Base-by-base conservation (phyloP, 1,140 invertebrate genomes). In the Atta cephalotes region DNA sequence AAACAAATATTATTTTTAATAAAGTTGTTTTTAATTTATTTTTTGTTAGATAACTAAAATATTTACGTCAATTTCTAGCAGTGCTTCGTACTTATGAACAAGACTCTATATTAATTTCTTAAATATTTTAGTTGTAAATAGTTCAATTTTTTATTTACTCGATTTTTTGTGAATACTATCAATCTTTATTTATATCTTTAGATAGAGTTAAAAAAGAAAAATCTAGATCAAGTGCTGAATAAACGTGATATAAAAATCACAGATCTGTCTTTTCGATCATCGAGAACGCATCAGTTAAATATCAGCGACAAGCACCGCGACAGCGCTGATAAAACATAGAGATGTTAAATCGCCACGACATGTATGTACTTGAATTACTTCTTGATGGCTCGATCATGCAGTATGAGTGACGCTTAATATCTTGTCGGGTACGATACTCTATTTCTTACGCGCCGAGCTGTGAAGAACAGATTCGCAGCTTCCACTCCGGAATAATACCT, bases 321-420 rank as follows among this genome's bases (percentile, higher is more conserved):
- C 31, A 16, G 31, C 63, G 39, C 65, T 68, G 79, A 71, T 56
- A 71, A 39, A 81, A 68, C 49, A 70, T 70, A 56, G 65, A 81
- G 78, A 81, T 71, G 79, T 81, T 81, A 81, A 58, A 60, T 71
- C 21, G 51, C 53, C 31, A 21, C 51, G 79, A 81, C 79, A 21
- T 71, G 51, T 10, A 65, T 10, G 58, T n/a, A 71, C 79, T 28
- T n/a, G 66, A 12, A 39, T n/a, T 71, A 81, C 51, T n/a, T 71
- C 51, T 65, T 39, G 71, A 85, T 85, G 58, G 25, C 53, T 84
- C 12, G 70, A 10, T 14, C 14, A 51, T 63, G 12, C 71, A 51
- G 87, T 58, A 72, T 66, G 74, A 89, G 74, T 60, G 31, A 45
- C 74, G 74, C 68, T 88, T 88, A 86, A 89, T 86, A 85, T 88